Conservation (phyloP, 2,797 vertebrate genomes). For the Cyprinodon diabolis region DNA sequence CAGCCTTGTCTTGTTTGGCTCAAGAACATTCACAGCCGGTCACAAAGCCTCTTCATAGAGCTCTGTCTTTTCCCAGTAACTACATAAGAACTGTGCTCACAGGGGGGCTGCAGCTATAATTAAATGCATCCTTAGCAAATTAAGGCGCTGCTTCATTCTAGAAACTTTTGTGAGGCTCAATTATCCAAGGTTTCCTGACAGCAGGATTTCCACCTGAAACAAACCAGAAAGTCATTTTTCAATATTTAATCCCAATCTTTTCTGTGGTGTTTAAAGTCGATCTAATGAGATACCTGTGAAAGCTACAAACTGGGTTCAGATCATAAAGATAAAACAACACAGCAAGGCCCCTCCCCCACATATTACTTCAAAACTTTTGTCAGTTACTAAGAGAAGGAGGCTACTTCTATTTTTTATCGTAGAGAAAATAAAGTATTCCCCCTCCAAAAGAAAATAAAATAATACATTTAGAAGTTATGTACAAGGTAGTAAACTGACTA, state of each 20-base stretch:
- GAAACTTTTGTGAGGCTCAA: not conserved
- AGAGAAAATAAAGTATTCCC: not conserved
- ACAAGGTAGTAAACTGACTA: not conserved
- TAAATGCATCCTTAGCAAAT: slow-evolving; percentile 47
- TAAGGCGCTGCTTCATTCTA: slow-evolving; percentile 19
- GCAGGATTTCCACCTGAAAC: not conserved
- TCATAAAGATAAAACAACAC: too few relatives aligned
- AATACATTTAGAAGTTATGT: too few relatives aligned
- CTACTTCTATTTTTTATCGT: too few relatives aligned
- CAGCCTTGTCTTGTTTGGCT: slow-evolving; percentile 54
- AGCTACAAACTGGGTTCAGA: not conserved
- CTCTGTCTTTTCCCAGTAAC: slow-evolving; percentile 41
- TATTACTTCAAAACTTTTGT: not conserved
- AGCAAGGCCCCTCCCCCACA: too few relatives aligned
- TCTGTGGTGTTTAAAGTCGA: not conserved
- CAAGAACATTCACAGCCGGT: slow-evolving; percentile 46
- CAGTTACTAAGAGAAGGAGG: not conserved
- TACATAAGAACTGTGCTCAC: slow-evolving; percentile 41
- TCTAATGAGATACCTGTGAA: not conserved
- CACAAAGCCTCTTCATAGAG: slow-evolving; percentile 41
- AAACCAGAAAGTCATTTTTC: not conserved
- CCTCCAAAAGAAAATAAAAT: too few relatives aligned
- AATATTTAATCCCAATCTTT: not conserved
- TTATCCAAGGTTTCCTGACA: slow-evolving; percentile 3
- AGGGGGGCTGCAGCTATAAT: slow-evolving; percentile 53